Evolutionary conservation across 2,113 vertebrate species (phyloP).

Genomic region (Gasterosteus aculeatus): DNA sequence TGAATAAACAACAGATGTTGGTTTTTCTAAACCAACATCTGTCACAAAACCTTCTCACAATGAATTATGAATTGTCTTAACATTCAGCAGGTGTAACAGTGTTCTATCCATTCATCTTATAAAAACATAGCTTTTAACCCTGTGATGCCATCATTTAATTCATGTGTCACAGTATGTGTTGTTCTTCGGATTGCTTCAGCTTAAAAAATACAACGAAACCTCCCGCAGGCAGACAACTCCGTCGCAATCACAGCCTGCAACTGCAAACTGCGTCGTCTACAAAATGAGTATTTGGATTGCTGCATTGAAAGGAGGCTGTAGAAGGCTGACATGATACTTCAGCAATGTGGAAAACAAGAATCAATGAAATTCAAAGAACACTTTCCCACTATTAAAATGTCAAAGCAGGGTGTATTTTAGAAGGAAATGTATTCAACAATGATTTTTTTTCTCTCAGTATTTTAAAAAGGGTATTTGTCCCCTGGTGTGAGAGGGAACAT

Average conservation of each 20-base stretch:
- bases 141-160: background rate
- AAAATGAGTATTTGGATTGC: background rate
- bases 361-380: background rate
- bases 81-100: background rate
- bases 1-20: conserved; percentile 14
- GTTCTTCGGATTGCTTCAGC: background rate
- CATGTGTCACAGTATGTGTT: conserved; percentile 4
- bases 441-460: background rate
- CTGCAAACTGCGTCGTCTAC: conserved; percentile 15
- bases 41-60: background rate
- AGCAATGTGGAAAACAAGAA: conserved; percentile 3
- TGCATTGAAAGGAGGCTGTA: background rate
- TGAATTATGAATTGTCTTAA: conserved; percentile 4
- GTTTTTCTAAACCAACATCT: conserved; percentile 7
- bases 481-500: background rate
- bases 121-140: conserved; percentile 10
- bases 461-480: background rate
- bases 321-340: background rate
- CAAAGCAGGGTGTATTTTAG: background rate
- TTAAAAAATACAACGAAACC: conserved; percentile 28
- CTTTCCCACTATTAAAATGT: background rate
- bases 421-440: background rate
- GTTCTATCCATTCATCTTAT: background rate
- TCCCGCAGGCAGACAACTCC: conserved; percentile 29
- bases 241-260: conserved; percentile 9